Conservation (phyloP, 1,140 invertebrate genomes). For the Euura lappo region DNA sequence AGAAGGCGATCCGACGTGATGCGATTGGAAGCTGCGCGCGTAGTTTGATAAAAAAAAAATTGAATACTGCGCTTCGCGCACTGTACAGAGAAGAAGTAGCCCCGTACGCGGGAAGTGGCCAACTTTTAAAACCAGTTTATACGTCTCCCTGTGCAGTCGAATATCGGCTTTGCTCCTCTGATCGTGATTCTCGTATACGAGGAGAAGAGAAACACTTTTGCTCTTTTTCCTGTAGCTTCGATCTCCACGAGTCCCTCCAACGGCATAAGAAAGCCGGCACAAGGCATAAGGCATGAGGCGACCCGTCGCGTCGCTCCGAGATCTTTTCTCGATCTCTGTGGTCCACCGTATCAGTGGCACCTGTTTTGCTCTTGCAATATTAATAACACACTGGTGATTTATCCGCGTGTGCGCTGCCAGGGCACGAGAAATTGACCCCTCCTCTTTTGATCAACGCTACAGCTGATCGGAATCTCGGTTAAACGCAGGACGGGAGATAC, state of each 20-base stretch:
- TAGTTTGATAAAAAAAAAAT: no score
- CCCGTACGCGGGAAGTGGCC: background rate
- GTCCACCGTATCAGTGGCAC: background rate
- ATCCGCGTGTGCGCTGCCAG: background rate
- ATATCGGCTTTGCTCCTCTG: conserved; percentile 1
- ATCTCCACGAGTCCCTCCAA: background rate
- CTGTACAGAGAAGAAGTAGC: no score
- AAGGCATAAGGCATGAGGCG: background rate
- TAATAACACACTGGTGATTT: background rate
- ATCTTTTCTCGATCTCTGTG: background rate
- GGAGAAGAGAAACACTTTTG: conserved; percentile 11
- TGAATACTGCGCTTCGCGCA: no score
- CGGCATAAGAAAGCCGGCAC: background rate
- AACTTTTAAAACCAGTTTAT: conserved; percentile 16
- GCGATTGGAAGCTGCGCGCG: no score
- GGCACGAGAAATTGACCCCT: background rate
- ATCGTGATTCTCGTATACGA: background rate
- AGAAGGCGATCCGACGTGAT: no score
- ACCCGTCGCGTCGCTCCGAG: background rate
- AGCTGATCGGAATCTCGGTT: background rate
- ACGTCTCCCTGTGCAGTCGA: background rate
- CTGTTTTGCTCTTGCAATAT: background rate
- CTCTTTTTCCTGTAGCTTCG: conserved; percentile 3
- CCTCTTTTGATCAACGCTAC: background rate
- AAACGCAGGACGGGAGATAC: background rate